Conservation (phyloP, 2,113 vertebrate genomes). For the Calidris pugnax region DNA sequence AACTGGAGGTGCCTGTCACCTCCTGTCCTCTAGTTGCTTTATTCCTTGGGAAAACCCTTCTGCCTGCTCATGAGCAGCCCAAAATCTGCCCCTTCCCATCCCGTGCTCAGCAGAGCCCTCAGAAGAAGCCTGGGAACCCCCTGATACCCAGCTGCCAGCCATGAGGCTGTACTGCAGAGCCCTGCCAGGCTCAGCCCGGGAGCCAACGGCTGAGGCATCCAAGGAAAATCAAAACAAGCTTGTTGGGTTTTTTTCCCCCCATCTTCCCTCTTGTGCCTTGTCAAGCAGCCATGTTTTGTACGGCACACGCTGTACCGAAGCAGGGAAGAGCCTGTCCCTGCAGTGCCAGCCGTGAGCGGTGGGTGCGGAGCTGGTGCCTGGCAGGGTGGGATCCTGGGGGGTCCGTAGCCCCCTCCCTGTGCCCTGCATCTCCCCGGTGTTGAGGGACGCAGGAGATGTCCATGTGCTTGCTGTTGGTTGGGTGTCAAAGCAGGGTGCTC, state of each 20-base stretch:
- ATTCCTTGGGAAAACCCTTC: not conserved
- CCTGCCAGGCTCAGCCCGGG: not conserved
- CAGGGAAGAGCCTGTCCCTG: not conserved
- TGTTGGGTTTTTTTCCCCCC: no score
- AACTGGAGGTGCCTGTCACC: not conserved
- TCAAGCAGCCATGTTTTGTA: not conserved
- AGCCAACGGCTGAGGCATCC: not conserved
- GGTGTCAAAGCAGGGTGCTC: not conserved
- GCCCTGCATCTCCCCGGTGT: accelerated
- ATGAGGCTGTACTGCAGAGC: not conserved
- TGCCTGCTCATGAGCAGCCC: not conserved
- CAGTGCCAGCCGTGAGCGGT: accelerated
- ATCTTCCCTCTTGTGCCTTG: not conserved
- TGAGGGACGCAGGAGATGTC: not conserved
- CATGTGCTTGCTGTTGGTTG: accelerated
- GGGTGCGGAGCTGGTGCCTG: accelerated
- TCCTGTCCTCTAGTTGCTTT: not conserved
- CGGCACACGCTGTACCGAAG: not conserved
- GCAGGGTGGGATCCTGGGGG: no score
- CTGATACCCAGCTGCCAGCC: not conserved
- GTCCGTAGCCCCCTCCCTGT: not conserved
- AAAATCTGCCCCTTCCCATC: not conserved
- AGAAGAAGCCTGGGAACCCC: not conserved
- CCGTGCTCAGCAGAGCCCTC: not conserved
- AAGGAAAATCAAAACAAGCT: not conserved